Percentiles rank a stretch among this genome's conserved stretches.
These are phyloP conservation scores for Odontothrips loti DNA, from an alignment of 2,888 invertebrate genomes.

Conservation along the genomic window DNA sequence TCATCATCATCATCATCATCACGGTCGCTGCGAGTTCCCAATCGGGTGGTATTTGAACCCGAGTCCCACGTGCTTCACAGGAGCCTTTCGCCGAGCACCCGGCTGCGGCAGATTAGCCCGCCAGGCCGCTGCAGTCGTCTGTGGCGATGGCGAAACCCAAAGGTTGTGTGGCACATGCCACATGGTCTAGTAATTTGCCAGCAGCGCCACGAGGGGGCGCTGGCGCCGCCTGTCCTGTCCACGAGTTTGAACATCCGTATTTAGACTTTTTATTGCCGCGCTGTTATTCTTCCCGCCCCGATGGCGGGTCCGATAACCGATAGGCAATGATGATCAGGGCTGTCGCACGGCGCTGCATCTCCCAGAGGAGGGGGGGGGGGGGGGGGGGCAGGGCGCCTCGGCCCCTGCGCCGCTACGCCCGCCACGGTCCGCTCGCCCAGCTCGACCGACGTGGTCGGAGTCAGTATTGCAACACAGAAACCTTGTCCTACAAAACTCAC, in stretches of 20 bases:
- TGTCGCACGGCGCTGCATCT: neutral
- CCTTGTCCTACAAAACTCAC: slow-evolving; percentile 26
- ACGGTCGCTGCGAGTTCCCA: too few species aligned
- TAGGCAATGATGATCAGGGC: too few species aligned
- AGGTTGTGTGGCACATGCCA: neutral
- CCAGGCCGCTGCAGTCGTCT: neutral
- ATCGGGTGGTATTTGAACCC: too few species aligned
- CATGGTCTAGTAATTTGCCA: neutral
- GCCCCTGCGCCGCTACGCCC: neutral
- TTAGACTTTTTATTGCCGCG: too few species aligned
- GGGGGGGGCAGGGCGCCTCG: neutral
- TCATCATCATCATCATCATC: too few species aligned
- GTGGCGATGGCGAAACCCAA: neutral
- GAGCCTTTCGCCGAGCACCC: neutral
- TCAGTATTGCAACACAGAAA: slow-evolving; percentile 21
- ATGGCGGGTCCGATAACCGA: too few species aligned
- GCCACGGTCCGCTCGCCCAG: neutral
- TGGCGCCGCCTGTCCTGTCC: neutral
- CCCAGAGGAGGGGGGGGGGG: neutral
- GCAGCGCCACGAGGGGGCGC: neutral
- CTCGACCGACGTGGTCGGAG: slow-evolving; percentile 8
- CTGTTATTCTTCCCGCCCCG: too few species aligned
- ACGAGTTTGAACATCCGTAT: neutral
- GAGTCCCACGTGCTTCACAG: neutral
- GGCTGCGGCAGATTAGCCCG: neutral